phyloP scores from a whole-genome alignment of 2,113 vertebrate species.

The Eclectus roratus region DNA sequence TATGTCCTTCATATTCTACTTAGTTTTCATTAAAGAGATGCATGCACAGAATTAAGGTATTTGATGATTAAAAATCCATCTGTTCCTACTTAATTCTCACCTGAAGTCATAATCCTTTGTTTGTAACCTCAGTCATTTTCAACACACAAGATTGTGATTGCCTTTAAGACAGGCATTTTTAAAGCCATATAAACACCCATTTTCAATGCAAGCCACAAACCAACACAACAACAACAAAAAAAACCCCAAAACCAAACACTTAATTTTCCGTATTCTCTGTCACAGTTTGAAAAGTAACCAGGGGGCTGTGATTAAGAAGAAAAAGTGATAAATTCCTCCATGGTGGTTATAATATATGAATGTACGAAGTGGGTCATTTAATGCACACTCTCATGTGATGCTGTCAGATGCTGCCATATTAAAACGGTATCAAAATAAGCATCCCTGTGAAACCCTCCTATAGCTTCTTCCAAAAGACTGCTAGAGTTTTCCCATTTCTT shows the following conservation, averaged over 20 bases:
- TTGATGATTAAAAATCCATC: constrained; percentile 65
- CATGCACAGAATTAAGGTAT: constrained; percentile 45
- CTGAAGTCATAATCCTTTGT: constrained; percentile 51
- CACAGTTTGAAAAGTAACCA: background rate
- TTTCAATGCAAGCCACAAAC: background rate
- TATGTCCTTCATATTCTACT: constrained; percentile 14
- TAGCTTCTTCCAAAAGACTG: background rate
- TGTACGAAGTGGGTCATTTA: background rate
- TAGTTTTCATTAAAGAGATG: constrained; percentile 24
- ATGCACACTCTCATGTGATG: background rate
- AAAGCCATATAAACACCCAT: background rate
- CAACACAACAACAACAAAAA: background rate
- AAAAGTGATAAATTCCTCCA: background rate
- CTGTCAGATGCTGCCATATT: background rate
- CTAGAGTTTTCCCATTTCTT: background rate
- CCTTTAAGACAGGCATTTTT: constrained; percentile 19
- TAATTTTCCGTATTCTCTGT: background rate
- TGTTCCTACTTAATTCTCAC: constrained; percentile 59
- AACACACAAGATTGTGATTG: background rate
- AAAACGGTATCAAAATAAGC: background rate
- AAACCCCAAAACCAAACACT: background rate
- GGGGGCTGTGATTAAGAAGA: background rate
- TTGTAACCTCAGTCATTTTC: constrained; percentile 41
- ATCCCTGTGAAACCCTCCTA: background rate
- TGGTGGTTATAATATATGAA: background rate